phyloP scores from a whole-genome alignment of 2,797 vertebrate genomes.

The Discoglossus pictus region DNA sequence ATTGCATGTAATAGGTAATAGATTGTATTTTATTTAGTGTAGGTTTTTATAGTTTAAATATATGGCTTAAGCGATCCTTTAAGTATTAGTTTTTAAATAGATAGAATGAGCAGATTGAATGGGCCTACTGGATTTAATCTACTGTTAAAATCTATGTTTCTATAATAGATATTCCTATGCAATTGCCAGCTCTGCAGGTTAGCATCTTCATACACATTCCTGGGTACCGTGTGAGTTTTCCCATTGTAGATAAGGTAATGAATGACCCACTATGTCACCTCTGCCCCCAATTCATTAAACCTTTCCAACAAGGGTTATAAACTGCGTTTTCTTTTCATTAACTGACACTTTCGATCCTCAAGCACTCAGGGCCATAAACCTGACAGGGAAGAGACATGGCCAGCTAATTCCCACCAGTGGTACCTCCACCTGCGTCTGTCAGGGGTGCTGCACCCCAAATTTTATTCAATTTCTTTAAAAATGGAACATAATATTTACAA shows the following conservation, averaged over 20 bases:
- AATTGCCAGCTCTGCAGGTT: constrained; percentile 24
- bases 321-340: constrained; percentile 51
- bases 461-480: no score
- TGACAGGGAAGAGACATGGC: constrained; percentile 41
- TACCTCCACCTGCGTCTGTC: constrained; percentile 10
- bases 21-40: no score
- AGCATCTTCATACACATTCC: not conserved
- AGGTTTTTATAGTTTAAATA: no score
- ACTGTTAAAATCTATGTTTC: no score
- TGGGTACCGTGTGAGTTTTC: not conserved
- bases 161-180: no score
- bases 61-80: no score
- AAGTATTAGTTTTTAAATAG: no score
- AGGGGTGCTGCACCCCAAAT: constrained; percentile 8
- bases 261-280: constrained; percentile 33
- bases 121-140: no score
- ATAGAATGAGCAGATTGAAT: no score
- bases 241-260: constrained; percentile 19
- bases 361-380: constrained; percentile 44
- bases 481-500: no score
- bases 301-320: constrained; percentile 34
- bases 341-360: constrained; percentile 40
- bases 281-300: constrained; percentile 45
- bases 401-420: constrained; percentile 14
- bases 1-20: no score